Evolutionary conservation across 2,888 invertebrate genomes (phyloP).

Genomic region (Scaptomyza parva): DNA sequence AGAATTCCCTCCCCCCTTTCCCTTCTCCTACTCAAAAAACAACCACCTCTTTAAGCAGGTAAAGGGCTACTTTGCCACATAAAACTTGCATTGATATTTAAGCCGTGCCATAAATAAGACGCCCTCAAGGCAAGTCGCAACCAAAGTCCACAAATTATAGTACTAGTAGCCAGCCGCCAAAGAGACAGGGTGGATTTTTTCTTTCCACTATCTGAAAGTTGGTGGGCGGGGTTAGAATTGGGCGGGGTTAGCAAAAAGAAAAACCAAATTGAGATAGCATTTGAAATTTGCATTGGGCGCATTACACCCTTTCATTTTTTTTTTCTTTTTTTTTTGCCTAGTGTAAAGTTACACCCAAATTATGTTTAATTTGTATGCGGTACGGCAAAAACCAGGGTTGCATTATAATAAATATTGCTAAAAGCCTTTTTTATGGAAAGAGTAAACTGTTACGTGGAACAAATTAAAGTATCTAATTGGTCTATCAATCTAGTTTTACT

Average conservation of each 20-base stretch:
- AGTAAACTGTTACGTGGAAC: too few species aligned
- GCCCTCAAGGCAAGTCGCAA: constrained; percentile 76
- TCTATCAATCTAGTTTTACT: too few species aligned
- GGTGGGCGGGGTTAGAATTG: too few species aligned
- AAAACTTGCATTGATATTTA: constrained; percentile 80
- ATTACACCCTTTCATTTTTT: constrained; percentile 41
- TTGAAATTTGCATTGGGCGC: constrained; percentile 45
- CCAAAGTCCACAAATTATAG: constrained; percentile 76
- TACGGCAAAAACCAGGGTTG: constrained; percentile 32
- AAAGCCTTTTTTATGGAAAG: background rate
- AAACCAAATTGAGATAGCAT: constrained; percentile 48
- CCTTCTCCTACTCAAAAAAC: too few species aligned
- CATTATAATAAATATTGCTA: background rate
- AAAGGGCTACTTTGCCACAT: constrained; percentile 57
- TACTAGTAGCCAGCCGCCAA: constrained; percentile 16
- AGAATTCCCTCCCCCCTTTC: background rate
- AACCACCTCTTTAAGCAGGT: constrained; percentile 21
- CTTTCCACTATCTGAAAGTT: constrained; percentile 25
- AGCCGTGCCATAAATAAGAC: constrained; percentile 76
- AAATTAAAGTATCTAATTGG: background rate
- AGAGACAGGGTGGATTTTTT: constrained; percentile 46
- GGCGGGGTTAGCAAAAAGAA: background rate
- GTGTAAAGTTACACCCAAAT: constrained; percentile 38
- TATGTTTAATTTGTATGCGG: constrained; percentile 37
- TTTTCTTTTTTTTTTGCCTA: constrained; percentile 35